Percentiles rank a stretch among this genome's conserved stretches.
Evolutionary conservation across 2,888 invertebrate genomes (phyloP).

Genomic region (Ophion obscuratus): DNA sequence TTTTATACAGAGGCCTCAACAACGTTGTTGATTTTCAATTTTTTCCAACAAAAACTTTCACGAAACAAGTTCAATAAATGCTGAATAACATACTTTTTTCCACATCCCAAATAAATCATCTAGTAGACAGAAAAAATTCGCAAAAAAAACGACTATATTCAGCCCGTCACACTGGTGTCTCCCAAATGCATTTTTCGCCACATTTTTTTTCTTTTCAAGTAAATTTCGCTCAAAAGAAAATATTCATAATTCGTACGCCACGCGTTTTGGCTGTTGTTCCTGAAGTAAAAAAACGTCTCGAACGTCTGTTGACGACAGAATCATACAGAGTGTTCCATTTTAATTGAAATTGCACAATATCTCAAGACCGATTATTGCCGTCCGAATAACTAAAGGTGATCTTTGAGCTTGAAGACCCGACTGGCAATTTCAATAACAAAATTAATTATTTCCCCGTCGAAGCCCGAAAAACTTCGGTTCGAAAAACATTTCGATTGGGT

Average conservation of each 20-base stretch:
- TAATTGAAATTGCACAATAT: not conserved
- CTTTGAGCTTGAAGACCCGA: not conserved
- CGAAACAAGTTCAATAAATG: no score
- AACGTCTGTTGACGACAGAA: slow-evolving; percentile 16
- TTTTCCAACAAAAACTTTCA: no score
- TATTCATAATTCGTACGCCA: not conserved
- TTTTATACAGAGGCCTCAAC: no score
- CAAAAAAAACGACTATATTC: no score
- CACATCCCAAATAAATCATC: no score
- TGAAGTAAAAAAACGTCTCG: not conserved
- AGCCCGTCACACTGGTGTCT: no score
- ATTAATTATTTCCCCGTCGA: not conserved
- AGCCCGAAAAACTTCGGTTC: not conserved
- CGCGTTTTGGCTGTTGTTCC: not conserved
- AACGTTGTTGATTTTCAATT: no score
- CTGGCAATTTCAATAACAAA: not conserved
- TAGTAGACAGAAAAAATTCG: no score
- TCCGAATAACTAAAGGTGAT: not conserved
- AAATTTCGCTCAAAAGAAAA: not conserved
- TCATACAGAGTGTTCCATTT: slow-evolving; percentile 6
- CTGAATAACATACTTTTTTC: no score
- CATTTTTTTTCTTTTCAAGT: not conserved
- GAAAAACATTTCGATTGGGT: not conserved
- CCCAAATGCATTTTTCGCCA: not conserved
- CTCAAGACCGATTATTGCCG: not conserved